These are phyloP conservation scores for Ophthalmotilapia sp. DNA, from an alignment of 2,113 vertebrate species.

Conservation along the genomic window DNA sequence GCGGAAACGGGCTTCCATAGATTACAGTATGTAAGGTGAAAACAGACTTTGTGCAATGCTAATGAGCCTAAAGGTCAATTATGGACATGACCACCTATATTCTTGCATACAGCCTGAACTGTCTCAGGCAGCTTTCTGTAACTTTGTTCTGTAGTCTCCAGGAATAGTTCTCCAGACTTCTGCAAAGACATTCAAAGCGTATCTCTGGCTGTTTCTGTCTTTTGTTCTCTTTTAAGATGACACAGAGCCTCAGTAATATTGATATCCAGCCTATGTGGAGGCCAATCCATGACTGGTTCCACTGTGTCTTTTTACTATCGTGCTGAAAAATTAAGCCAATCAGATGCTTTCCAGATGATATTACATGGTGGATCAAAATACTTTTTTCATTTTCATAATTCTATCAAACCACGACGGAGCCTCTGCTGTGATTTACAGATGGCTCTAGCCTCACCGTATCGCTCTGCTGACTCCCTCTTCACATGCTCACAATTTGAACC, in stretches of 20 bases:
- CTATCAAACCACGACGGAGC: neutral
- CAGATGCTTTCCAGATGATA: neutral
- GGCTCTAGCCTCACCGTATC: fast-evolving
- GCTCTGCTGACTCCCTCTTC: neutral
- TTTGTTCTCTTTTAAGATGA: neutral
- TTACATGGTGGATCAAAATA: neutral
- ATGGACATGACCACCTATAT: neutral
- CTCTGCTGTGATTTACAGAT: neutral
- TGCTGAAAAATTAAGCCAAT: fast-evolving
- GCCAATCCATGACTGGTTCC: neutral
- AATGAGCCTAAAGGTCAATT: neutral
- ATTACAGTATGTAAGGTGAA: fast-evolving
- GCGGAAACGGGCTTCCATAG: too few relatives aligned
- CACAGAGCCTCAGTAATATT: neutral
- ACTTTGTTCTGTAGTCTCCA: neutral
- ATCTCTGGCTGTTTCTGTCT: neutral
- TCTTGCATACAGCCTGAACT: fast-evolving
- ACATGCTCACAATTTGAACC: neutral
- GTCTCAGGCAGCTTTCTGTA: neutral
- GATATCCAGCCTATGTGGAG: neutral
- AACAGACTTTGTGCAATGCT: neutral
- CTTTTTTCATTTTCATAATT: neutral
- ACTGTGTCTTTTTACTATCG: neutral
- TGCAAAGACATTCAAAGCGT: neutral
- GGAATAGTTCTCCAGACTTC: neutral